Base-by-base conservation (phyloP, 1,140 invertebrate species). In the Pantala flavescens region DNA sequence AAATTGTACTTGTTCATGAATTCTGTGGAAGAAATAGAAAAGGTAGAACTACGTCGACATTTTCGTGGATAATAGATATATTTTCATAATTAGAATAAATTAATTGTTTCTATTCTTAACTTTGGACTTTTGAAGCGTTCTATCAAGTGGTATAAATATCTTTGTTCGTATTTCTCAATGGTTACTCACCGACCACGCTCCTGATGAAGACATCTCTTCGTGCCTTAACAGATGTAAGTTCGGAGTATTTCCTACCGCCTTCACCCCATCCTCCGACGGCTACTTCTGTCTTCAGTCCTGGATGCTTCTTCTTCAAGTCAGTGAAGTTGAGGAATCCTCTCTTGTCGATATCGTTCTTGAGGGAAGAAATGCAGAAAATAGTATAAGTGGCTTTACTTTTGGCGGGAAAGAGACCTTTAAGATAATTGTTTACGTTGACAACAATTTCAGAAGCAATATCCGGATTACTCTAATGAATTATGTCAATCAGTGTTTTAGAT, bases 261-360 rank as follows among this genome's bases (percentile, higher is more conserved):
- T 95, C 93, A 0, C 89, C 93, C 93, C 93, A 95, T 1, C 93
- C 93, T 0, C 93, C 93, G 0, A 96, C 90, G 0, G 94, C 93
- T 0, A 96, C 85, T 79, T 88, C 83, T 9, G 93, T 87, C 81
- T 94, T 94, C 12, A 95, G 82, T 23, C 87, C 80, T 0, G 93
- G 92, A 81, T 92, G 87, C 23, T 87, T 90, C 16, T 86, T 80
- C 42, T 88, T 90, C 1, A 97, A 82, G 9, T 85, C 84, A 0
- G 91, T 93, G 80, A 97, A 96, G 78, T 93, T 92, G n/a, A 83
- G 83, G 83, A 93, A 97, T 0, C 93, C 93, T 78, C 87, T 87
- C 77, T 91, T 84, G 10, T 91, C 86, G 5, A 91, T 84, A 78
- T 94, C 93, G 77, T 93, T 78, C 86, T 90, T 78, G 19, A 79